phyloP scores from a whole-genome alignment of 2,888 invertebrate genomes.

The Trisateles emortualis region DNA sequence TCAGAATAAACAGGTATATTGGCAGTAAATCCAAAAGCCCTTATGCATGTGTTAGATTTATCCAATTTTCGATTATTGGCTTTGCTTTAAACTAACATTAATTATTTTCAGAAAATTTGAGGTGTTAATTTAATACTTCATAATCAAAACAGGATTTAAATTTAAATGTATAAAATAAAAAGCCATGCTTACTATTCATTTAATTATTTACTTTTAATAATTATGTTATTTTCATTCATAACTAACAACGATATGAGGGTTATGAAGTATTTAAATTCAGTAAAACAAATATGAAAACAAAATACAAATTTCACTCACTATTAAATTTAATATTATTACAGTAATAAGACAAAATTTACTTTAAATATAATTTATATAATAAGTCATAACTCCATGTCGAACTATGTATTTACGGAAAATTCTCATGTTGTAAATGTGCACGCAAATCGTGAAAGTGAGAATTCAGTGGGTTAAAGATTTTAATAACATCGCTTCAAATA shows the following conservation, averaged over 20 bases:
- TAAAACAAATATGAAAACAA: conserved; percentile 86
- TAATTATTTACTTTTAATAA: conserved; percentile 87
- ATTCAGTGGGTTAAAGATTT: conserved; percentile 82
- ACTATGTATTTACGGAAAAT: conserved; percentile 76
- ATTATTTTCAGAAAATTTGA: too few species aligned
- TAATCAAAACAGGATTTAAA: conserved; percentile 12
- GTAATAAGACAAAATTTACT: conserved; percentile 82
- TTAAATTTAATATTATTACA: conserved; percentile 86
- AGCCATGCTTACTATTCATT: conserved; percentile 83
- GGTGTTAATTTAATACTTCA: neutral
- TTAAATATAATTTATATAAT: conserved; percentile 84
- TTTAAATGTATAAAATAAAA: conserved; percentile 72
- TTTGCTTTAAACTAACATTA: too few species aligned
- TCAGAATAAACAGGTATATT: too few species aligned
- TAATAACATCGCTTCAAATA: conserved; percentile 82
- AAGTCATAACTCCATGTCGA: conserved; percentile 82
- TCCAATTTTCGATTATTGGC: too few species aligned
- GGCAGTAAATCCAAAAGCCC: too few species aligned
- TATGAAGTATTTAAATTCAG: conserved; percentile 86
- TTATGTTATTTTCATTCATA: conserved; percentile 87
- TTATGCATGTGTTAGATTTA: too few species aligned
- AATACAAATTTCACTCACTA: conserved; percentile 87
- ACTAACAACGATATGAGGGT: conserved; percentile 88
- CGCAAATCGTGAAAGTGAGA: conserved; percentile 83
- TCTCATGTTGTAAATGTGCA: conserved; percentile 81